Conservation (phyloP, 1,140 invertebrate species). For the Drosophila nannoptera region DNA sequence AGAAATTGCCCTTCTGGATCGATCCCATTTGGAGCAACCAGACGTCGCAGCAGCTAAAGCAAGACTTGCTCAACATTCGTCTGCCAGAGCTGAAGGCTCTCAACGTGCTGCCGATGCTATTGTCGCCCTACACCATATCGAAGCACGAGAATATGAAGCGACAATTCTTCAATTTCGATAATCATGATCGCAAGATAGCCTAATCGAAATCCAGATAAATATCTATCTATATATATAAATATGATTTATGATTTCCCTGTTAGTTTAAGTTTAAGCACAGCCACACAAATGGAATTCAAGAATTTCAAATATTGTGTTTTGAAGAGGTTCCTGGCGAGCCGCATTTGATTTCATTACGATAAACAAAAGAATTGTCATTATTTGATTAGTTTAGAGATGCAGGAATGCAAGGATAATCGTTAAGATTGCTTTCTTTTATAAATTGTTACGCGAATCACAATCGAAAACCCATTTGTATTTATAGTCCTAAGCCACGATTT, state of each 20-base stretch:
- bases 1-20: constrained; percentile 74
- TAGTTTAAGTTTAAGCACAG: neutral
- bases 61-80: constrained; percentile 58
- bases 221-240: too few relatives aligned
- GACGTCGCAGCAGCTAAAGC: constrained; percentile 32
- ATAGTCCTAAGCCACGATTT: constrained; percentile 41
- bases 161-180: constrained; percentile 70
- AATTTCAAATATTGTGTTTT: neutral
- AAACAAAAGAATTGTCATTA: constrained; percentile 12
- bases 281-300: neutral
- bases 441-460: constrained; percentile 38
- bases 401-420: constrained; percentile 4
- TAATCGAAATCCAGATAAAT: constrained; percentile 28
- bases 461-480: constrained; percentile 35
- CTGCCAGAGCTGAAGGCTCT: constrained; percentile 61
- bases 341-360: too few relatives aligned
- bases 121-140: constrained; percentile 73
- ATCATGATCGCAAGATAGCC: constrained; percentile 72
- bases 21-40: constrained; percentile 75
- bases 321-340: constrained; percentile 28
- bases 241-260: too few relatives aligned
- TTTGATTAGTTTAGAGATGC: constrained; percentile 24
- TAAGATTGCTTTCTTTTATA: constrained; percentile 40
- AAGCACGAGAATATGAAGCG: constrained; percentile 74
- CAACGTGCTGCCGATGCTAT: constrained; percentile 59